These are phyloP conservation scores for Labrus mixtus DNA, from an alignment of 2,113 vertebrate species.

Conservation along the genomic window DNA sequence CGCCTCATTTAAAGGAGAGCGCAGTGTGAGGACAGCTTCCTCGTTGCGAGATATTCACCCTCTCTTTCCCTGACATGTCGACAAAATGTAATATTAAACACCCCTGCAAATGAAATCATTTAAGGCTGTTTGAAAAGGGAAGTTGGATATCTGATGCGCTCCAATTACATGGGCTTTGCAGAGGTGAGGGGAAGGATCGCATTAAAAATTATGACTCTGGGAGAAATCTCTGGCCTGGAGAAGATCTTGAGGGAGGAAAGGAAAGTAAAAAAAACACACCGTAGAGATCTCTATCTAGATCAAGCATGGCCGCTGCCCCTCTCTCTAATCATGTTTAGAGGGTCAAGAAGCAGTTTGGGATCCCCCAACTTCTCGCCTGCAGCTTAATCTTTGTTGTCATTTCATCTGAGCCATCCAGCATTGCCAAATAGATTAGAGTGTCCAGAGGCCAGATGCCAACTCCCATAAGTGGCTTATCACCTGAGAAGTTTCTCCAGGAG, in stretches of 20 bases:
- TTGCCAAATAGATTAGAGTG: slow-evolving; percentile 71
- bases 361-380: slow-evolving; percentile 45
- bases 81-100: slow-evolving; percentile 81
- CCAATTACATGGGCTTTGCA: slow-evolving; percentile 70
- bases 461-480: slow-evolving; percentile 72
- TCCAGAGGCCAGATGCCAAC: slow-evolving; percentile 54
- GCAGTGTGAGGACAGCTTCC: slow-evolving; percentile 49
- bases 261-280: background rate
- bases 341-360: slow-evolving; percentile 63
- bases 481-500: slow-evolving; percentile 65
- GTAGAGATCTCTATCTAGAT: slow-evolving; percentile 26
- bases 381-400: slow-evolving; percentile 76
- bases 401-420: slow-evolving; percentile 64
- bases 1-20: slow-evolving; percentile 64
- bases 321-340: slow-evolving; percentile 66
- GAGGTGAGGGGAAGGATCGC: slow-evolving; percentile 65
- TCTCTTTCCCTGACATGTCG: slow-evolving; percentile 50
- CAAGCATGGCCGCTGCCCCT: slow-evolving; percentile 28
- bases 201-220: slow-evolving; percentile 56
- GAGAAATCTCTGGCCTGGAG: slow-evolving; percentile 27
- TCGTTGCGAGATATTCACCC: slow-evolving; percentile 54
- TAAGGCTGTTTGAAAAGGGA: slow-evolving; percentile 72
- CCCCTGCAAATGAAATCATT: slow-evolving; percentile 77
- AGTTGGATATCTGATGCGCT: slow-evolving; percentile 69
- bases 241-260: background rate